Conservation (phyloP, 2,113 vertebrate genomes). For the Hippocampus guttulatus region DNA sequence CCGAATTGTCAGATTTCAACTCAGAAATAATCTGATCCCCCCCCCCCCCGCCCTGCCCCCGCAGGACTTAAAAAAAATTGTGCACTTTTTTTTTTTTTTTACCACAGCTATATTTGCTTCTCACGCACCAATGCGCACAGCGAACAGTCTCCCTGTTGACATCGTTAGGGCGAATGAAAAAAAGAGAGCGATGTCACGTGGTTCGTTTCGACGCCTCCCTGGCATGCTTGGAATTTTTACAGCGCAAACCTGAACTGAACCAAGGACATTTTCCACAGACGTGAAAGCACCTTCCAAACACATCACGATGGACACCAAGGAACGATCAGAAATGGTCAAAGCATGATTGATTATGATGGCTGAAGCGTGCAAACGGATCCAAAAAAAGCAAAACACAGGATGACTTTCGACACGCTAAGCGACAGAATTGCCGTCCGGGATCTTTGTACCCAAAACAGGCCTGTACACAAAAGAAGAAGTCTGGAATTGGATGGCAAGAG, state of each 20-base stretch:
- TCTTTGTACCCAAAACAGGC: slow-evolving; percentile 28
- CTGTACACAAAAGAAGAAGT: slow-evolving; percentile 21
- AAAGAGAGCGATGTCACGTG: neutral
- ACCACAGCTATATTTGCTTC: too few relatives aligned
- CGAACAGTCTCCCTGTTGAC: neutral
- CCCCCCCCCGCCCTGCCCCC: too few relatives aligned
- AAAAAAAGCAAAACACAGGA: slow-evolving; percentile 36
- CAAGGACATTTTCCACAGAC: neutral
- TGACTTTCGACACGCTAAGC: slow-evolving; percentile 17
- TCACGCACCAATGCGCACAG: neutral
- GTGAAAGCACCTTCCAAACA: slow-evolving; percentile 18
- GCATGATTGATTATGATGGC: slow-evolving; percentile 35
- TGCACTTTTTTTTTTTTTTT: too few relatives aligned
- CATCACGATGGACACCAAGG: slow-evolving; percentile 38
- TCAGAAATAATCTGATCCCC: too few relatives aligned
- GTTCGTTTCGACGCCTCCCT: neutral
- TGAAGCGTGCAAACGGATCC: slow-evolving; percentile 56
- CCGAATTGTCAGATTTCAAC: too few relatives aligned
- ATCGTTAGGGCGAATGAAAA: neutral
- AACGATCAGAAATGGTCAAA: slow-evolving; percentile 48
- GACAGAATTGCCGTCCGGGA: slow-evolving; percentile 6
- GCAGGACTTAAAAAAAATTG: too few relatives aligned
- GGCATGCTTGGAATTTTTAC: neutral
- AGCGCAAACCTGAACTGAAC: neutral
- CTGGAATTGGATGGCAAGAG: slow-evolving; percentile 25